These are phyloP conservation scores for Sus cebifrons DNA, from an alignment of 2,797 vertebrate genomes.

Conservation along the genomic window DNA sequence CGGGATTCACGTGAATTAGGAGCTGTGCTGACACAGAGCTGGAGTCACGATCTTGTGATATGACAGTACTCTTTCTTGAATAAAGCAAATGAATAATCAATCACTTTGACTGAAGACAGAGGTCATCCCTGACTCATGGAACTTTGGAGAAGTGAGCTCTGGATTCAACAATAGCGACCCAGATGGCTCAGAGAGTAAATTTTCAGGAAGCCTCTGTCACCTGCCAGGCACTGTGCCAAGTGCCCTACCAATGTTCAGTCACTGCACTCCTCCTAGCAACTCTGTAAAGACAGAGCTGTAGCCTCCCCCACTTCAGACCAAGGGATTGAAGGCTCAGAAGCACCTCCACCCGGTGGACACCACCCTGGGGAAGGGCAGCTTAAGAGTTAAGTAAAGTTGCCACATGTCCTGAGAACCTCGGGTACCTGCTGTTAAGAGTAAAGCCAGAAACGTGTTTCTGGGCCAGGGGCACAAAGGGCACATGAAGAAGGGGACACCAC, in stretches of 20 bases:
- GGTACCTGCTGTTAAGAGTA: not conserved
- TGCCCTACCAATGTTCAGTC: not conserved
- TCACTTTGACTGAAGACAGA: not conserved
- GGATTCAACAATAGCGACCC: not conserved
- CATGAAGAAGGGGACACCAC: rapidly evolving
- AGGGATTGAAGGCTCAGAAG: not conserved
- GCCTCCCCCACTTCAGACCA: not conserved
- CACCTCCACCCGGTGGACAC: not conserved
- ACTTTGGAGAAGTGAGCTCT: not conserved
- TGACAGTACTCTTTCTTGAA: not conserved
- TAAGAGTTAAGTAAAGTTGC: not conserved
- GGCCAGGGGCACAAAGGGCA: not conserved
- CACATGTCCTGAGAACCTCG: not conserved
- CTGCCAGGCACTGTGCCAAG: not conserved
- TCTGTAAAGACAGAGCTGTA: not conserved
- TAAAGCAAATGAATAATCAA: not conserved
- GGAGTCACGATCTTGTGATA: not conserved
- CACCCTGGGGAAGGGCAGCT: rapidly evolving
- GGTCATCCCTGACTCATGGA: not conserved
- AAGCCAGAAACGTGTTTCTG: not conserved
- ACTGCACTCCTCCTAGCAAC: not conserved
- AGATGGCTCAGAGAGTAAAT: rapidly evolving
- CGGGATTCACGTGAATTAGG: not conserved
- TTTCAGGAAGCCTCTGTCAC: not conserved
- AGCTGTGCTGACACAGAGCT: not conserved